These are phyloP conservation scores for Gambusia yucatana DNA, from an alignment of 2,797 vertebrate genomes.

Conservation along the genomic window DNA sequence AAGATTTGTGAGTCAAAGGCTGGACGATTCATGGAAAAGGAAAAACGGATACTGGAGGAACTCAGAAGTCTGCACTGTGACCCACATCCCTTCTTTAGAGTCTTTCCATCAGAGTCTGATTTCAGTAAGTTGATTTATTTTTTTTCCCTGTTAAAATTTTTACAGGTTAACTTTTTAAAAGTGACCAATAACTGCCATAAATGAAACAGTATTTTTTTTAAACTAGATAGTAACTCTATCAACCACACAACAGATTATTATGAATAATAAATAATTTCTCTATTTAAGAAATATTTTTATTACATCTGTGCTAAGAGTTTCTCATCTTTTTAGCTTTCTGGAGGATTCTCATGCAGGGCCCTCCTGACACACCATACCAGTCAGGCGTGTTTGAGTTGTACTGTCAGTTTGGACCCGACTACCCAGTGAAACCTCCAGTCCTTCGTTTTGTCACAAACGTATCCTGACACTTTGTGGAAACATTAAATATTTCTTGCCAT, in stretches of 20 bases:
- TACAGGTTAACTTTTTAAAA: not conserved
- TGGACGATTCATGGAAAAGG: slow-evolving; percentile 40
- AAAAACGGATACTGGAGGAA: slow-evolving; percentile 70
- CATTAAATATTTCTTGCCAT: not conserved
- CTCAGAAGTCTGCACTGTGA: slow-evolving; percentile 71
- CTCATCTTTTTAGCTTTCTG: slow-evolving; percentile 58
- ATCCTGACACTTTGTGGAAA: slow-evolving; percentile 52
- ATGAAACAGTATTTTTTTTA: not conserved
- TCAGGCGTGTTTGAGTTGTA: slow-evolving; percentile 72
- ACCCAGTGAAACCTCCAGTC: slow-evolving; percentile 72
- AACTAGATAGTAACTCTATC: not conserved
- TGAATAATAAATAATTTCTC: not conserved
- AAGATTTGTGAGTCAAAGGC: slow-evolving; percentile 51
- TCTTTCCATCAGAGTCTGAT: slow-evolving; percentile 71
- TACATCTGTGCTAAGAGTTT: not conserved
- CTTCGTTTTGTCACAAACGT: slow-evolving; percentile 70
- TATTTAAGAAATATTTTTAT: not conserved
- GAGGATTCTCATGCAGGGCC: slow-evolving; percentile 74
- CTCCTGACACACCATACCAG: slow-evolving; percentile 70
- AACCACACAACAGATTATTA: too few species aligned
- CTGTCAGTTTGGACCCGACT: slow-evolving; percentile 71
- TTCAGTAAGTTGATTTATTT: slow-evolving; percentile 50
- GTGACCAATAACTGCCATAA: not conserved
- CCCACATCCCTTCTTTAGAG: slow-evolving; percentile 70
- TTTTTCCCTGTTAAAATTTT: not conserved